Base-by-base conservation (phyloP, 2,888 invertebrate species). In the Sericinus montela region DNA sequence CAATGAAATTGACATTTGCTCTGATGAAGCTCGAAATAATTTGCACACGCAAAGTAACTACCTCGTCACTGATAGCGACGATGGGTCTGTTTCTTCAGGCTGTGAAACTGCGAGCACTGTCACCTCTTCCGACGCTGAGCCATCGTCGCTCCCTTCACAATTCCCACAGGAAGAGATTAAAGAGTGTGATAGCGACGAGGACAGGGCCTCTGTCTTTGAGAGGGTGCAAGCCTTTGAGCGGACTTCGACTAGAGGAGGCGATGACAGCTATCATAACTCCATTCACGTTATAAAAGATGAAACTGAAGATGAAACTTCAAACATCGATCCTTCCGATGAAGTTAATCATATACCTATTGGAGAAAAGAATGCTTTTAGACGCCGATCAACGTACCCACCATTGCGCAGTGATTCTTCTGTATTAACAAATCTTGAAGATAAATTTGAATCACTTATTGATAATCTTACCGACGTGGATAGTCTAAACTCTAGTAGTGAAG, bases 91-190 rank as follows among this genome's bases (percentile, higher is more conserved):
- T 69, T 94, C 94, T 56, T 94, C 94, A 66, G 95, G 94, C 59
- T 95, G 94, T 75, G 94, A 95, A 80, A 94, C 94, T 10, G 93
- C 94, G 42, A 94, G 94, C 75, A 94, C 94, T 7, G 92, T 91
- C 35, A 91, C 91, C 48, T 90, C 89, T 14, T 90, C 91, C 35
- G 91, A 92, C 64, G 74, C 85, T 30, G 91, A 91, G 64, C 84
- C 85, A 52, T 78, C 82, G 56, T 88, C 88, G 43, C 79, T 89
- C 48, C 85, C 85, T 44, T 84, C 82, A 54, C 79, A 71, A 60
- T 81, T 76, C 63, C 83, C 75, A 10, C 81, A 73, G 43, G 85
- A 89, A 56, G 88, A 89, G 52, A 71, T 68, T 41, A 77, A 77
- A 55, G 73, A 75, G 40, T 62, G 69, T 15, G 72, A 72, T 23